Evolutionary conservation across 2,113 vertebrate species (phyloP).

Genomic region (Tricholaema leucomelas): DNA sequence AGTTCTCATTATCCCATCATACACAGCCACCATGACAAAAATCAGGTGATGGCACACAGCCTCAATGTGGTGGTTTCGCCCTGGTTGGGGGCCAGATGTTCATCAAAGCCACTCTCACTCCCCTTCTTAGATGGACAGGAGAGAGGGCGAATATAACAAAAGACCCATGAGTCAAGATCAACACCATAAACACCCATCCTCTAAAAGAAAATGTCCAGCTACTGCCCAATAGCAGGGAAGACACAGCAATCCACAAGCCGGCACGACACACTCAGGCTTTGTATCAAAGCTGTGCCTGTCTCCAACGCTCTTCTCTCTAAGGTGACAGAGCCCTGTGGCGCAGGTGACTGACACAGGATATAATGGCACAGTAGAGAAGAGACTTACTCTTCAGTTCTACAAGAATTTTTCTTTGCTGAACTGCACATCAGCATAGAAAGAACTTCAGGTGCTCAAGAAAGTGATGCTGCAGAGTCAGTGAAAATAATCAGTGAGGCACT

Average conservation of each 20-base stretch:
- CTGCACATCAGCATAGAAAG: not conserved
- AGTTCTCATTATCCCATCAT: not conserved
- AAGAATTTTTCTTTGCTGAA: not conserved
- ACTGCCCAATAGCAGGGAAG: not conserved
- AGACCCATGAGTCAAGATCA: not conserved
- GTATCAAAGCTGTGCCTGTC: not conserved
- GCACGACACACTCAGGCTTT: not conserved
- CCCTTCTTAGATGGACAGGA: no score
- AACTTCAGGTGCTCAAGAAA: not conserved
- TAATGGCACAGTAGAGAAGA: fast-evolving
- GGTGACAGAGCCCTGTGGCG: not conserved
- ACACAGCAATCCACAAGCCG: not conserved
- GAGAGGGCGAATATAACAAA: no score
- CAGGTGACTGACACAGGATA: not conserved
- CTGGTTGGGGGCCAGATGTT: no score
- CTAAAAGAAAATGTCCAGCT: not conserved
- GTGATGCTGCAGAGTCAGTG: not conserved
- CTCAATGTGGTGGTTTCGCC: no score
- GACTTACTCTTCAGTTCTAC: not conserved
- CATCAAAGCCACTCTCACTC: no score
- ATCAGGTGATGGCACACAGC: not conserved
- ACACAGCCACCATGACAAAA: not conserved
- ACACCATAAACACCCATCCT: not conserved
- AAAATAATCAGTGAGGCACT: fast-evolving
- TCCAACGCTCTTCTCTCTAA: not conserved